Percentiles rank a stretch among this genome's conserved stretches.
These are phyloP conservation scores for Cygnus atratus DNA, from an alignment of 2,113 vertebrate genomes.

Conservation along the genomic window DNA sequence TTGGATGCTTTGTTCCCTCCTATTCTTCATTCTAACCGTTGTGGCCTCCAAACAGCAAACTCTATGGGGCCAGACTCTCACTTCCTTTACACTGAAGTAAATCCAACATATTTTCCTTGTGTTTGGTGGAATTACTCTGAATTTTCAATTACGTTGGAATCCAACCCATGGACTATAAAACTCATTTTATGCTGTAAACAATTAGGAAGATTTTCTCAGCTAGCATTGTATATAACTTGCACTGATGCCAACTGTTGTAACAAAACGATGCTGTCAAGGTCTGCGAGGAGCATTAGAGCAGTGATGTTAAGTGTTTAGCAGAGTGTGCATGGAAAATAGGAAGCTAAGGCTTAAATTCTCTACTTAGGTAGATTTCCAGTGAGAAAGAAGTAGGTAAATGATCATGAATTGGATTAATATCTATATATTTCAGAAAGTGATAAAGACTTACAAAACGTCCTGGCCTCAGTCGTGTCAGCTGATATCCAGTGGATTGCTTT, in stretches of 20 bases:
- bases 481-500: neutral
- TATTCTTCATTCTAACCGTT: neutral
- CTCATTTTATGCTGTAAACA: neutral
- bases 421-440: neutral
- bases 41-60: neutral
- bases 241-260: neutral
- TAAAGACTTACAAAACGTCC: neutral
- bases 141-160: neutral
- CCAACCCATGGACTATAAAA: fast-evolving
- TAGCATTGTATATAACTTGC: neutral
- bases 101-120: neutral
- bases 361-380: neutral
- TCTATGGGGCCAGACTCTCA: neutral
- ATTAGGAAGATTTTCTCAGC: neutral
- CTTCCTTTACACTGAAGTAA: neutral
- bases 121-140: neutral
- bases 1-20: neutral
- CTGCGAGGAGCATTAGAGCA: neutral
- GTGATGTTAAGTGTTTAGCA: neutral
- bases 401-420: neutral
- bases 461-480: neutral
- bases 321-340: neutral
- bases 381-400: neutral
- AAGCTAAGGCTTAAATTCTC: neutral
- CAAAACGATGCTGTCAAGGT: neutral